Evolutionary conservation across 2,797 vertebrate species (phyloP).

Genomic region (Phrynocephalus guinanensis): DNA sequence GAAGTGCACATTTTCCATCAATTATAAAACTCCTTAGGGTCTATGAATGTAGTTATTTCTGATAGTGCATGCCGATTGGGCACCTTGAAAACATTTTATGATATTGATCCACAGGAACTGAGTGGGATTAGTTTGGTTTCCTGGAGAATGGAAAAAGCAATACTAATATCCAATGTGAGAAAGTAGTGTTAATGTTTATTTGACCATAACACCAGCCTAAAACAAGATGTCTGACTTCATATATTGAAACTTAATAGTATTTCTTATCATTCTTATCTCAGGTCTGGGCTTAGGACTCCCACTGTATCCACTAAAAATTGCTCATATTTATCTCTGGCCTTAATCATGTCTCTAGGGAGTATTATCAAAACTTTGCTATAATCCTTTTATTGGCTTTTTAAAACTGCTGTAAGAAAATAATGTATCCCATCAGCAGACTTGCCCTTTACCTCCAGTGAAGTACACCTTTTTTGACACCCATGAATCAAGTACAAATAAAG

Average conservation of each 20-base stretch:
- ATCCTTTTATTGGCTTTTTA: slow-evolving; percentile 4
- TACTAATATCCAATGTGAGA: slow-evolving; percentile 10
- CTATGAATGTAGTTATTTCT: slow-evolving; percentile 21
- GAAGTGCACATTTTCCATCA: not conserved
- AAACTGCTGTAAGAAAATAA: not conserved
- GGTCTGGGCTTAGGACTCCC: not conserved
- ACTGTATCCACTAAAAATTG: slow-evolving; percentile 6
- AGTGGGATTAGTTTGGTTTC: slow-evolving; percentile 32
- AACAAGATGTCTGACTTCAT: slow-evolving; percentile 2
- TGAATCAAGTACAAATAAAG: slow-evolving; percentile 1
- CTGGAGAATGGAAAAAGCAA: slow-evolving; percentile 11
- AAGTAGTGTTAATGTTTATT: slow-evolving; percentile 6
- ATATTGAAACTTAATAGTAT: slow-evolving; percentile 13
- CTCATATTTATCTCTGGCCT: slow-evolving; percentile 12
- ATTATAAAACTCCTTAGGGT: slow-evolving; percentile 13
- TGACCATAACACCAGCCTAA: slow-evolving; percentile 8
- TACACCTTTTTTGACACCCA: not conserved
- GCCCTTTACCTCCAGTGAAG: fast-evolving
- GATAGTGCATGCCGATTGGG: not conserved
- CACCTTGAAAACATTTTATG: not conserved
- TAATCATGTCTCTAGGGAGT: slow-evolving; percentile 16
- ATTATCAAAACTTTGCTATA: slow-evolving; percentile 9
- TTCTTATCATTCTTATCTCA: slow-evolving; percentile 23
- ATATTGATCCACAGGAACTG: slow-evolving; percentile 22
- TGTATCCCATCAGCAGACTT: not conserved